Evolutionary conservation across 2,797 vertebrate species (phyloP), one percentile per base, ranked within the genome.

Genomic region (Knipowitschia caucasica): DNA sequence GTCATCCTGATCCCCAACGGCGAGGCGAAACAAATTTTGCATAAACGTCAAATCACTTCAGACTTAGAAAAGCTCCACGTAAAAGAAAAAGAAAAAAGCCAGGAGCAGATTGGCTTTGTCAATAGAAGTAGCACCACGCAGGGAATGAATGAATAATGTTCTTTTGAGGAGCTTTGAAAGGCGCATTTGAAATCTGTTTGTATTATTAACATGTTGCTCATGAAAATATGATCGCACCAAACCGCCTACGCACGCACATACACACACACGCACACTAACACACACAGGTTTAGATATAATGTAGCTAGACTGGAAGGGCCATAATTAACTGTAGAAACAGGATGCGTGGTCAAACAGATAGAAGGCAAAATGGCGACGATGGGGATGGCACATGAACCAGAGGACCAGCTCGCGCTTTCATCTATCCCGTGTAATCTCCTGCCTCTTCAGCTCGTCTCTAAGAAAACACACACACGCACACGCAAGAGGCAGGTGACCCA

Each of bases 391-490:
- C 31, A 65, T n/a, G n/a, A 69, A 61, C 54, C 20, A 49, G 57
- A 43, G 38, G n/a, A 51, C 62, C 62, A 53, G 61, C 38, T 15
- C 63, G 44, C 1, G 24, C 73, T 75, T 81, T 75, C 69, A 82
- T 86, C 53, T 44, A 69, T 58, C 59, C 58, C 61, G 54, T 80
- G 69, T 80, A 78, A 83, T 82, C 80, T 75, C 62, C 63, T 56
- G 58, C 69, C 67, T 76, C 70, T 77, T 69, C 72, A 40, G 63
- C 42, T 33, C 61, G 69, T 75, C 73, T 63, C 64, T 69, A 71
- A 74, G 59, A 76, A 76, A 70, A 75, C 73, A 69, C 62, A 11
- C 15, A 50, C 69, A 76, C 55, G 69, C 62, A 11, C 15, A 50
- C 69, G 74, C 55, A 69, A 74, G 77, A 70, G 81, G 21, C 49